Base-by-base conservation (phyloP, 2,797 vertebrate species). In the Cyprinodon diabolis region DNA sequence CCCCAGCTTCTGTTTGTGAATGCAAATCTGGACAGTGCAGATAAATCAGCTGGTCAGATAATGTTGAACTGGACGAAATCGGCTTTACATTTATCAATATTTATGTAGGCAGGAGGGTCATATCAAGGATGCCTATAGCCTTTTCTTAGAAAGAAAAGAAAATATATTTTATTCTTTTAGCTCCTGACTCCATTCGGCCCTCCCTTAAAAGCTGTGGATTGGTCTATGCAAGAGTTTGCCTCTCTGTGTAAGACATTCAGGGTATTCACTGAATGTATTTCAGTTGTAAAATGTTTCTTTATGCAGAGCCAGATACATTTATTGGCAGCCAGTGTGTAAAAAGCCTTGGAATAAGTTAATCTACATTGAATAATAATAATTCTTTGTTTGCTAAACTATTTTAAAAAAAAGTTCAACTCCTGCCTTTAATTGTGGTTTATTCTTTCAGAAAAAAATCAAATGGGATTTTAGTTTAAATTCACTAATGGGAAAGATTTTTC, bases 21-120 rank as follows among this genome's bases (percentile, higher is more conserved):
- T 63, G 60, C 60, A 63, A 55, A 69, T 63, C 57, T 63, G 35
- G 67, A 55, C 52, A 25, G 66, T 68, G 66, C 37, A 12, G n/a
- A 68, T 37, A 25, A 68, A 52, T 52, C 3, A 60, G 45, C 56
- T 17, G 65, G 65, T 74, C 45, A 37, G 66, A 68, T 68, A 52
- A 51, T 51, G 48, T 45, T 10, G 37, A 68, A 30, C 66, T 62
- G 66, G 68, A 70, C 57, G 19, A 40, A 23, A 76, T 69, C 52
- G 40, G 23, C 52, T 66, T 65, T 21, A 58, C 17, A 73, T 73
- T 66, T 12, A 66, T 65, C n/a, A 66, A 11, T 72, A 55, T 66
- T 72, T 55, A 55, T 54, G 35, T 37, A 63, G 9, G 49, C 25
- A 25, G 51, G 58, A 37, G 74, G 4, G 51, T 54, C 74, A 21